phyloP scores from a whole-genome alignment of 2,797 vertebrate genomes.

The Oophaga sylvatica region DNA sequence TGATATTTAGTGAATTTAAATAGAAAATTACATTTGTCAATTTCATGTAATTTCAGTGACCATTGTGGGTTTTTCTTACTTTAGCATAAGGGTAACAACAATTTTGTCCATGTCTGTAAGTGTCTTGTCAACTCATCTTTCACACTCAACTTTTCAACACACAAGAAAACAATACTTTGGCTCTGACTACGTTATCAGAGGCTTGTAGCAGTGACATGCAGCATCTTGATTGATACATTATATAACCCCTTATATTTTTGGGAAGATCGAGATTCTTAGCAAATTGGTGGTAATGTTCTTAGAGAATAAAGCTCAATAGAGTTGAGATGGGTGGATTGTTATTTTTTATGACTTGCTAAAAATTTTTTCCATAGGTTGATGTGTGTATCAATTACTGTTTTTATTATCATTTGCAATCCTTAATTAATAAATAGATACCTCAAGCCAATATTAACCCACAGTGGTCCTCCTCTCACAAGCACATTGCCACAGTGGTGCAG shows the following conservation, averaged over 20 bases:
- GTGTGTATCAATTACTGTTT: slow-evolving; percentile 24
- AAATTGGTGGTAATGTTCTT: neutral
- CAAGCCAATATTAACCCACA: slow-evolving; percentile 81
- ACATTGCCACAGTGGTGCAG: slow-evolving; percentile 79
- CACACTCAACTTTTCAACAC: neutral
- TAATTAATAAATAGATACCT: slow-evolving; percentile 78
- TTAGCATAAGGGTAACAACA: too few relatives aligned
- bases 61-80: too few relatives aligned
- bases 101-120: too few relatives aligned
- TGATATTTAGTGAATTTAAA: too few relatives aligned
- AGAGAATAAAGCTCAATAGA: neutral
- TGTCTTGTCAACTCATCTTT: neutral
- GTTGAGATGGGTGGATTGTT: slow-evolving; percentile 1
- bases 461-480: slow-evolving; percentile 78
- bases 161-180: neutral
- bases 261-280: neutral
- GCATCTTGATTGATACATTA: neutral
- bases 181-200: neutral
- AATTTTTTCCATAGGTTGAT: neutral
- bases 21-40: too few relatives aligned
- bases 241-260: neutral
- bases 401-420: slow-evolving; percentile 63
- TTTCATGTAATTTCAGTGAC: neutral
- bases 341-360: neutral
- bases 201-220: neutral